Evolutionary conservation across 2,113 vertebrate species (phyloP).

Genomic region (Microcebus ravelobensis): DNA sequence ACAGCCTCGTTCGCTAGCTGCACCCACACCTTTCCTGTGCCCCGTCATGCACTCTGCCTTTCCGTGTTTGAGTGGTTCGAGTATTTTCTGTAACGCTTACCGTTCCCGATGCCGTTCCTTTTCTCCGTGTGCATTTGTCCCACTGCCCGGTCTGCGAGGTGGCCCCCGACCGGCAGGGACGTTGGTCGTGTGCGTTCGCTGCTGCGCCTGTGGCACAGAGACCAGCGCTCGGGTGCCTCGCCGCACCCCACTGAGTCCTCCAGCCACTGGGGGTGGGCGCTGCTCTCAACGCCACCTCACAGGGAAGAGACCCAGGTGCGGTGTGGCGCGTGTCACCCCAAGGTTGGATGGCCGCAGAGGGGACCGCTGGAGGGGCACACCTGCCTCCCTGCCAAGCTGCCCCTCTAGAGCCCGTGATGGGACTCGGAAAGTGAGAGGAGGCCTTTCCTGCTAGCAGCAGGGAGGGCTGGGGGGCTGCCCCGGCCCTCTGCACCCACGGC

Average conservation of each 20-base stretch:
- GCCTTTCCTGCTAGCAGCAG: background rate
- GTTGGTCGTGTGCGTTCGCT: background rate
- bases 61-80: too few relatives aligned
- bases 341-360: background rate
- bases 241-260: background rate
- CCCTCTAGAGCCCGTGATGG: background rate
- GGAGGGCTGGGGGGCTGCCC: background rate
- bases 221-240: background rate
- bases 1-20: background rate
- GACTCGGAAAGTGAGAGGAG: background rate
- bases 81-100: background rate
- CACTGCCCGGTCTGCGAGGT: accelerated
- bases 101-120: background rate
- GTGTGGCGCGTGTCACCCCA: background rate
- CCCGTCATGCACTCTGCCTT: background rate
- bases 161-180: background rate
- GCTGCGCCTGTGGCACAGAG: accelerated
- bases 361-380: accelerated
- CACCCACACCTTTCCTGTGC: accelerated
- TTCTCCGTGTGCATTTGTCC: background rate
- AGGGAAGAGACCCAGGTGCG: background rate
- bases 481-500: background rate
- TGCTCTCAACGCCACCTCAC: too few relatives aligned
- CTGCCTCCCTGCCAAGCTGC: background rate
- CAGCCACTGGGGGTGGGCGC: too few relatives aligned